Conservation (phyloP, 1,140 invertebrate genomes). For the Phymastichus coffea region DNA sequence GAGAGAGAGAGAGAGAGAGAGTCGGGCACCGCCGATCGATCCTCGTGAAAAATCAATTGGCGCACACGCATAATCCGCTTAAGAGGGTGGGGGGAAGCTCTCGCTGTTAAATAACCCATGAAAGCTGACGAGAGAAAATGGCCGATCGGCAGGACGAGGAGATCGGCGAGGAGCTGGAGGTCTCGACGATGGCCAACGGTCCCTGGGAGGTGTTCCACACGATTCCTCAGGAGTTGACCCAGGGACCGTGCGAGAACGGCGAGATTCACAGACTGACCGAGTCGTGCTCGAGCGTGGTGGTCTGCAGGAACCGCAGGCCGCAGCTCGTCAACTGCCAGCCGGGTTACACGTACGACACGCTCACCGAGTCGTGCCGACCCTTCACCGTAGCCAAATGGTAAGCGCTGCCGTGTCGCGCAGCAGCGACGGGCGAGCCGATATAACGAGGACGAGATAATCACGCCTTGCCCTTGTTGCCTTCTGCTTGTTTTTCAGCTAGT, state of each 20-base stretch:
- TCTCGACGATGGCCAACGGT: conserved; percentile 23
- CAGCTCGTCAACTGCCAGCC: conserved; percentile 41
- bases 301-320: conserved; percentile 41
- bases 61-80: too few relatives aligned
- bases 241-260: conserved; percentile 40
- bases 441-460: neutral
- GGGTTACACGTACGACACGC: conserved; percentile 42
- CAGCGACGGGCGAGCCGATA: too few relatives aligned
- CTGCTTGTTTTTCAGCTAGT: conserved; percentile 5
- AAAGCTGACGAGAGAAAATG: too few relatives aligned
- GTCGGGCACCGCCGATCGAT: too few relatives aligned
- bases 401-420: too few relatives aligned
- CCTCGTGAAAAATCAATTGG: too few relatives aligned
- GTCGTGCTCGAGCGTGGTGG: conserved; percentile 42
- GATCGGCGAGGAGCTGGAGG: conserved; percentile 10
- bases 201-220: conserved; percentile 37
- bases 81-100: too few relatives aligned
- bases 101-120: too few relatives aligned
- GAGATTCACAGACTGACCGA: conserved; percentile 43
- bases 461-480: neutral
- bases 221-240: conserved; percentile 35
- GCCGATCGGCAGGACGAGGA: neutral
- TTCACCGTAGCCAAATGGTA: conserved; percentile 46
- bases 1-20: neutral
- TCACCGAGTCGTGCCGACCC: conserved; percentile 41